Base-by-base conservation (phyloP, 2,888 invertebrate species). In the Cataglyphis rosenhaueri region DNA sequence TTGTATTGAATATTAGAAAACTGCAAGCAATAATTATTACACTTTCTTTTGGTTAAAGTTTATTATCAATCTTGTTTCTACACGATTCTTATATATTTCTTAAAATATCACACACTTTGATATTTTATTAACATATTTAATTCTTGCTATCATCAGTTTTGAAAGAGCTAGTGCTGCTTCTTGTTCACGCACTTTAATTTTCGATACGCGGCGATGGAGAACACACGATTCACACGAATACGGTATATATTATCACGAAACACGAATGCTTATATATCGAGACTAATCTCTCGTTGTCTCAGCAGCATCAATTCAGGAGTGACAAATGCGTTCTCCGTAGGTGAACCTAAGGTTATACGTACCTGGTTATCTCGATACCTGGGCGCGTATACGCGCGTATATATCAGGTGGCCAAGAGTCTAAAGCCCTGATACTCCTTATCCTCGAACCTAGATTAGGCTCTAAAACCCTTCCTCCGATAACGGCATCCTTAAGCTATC, bases 381-480 rank as follows among this genome's bases (percentile, higher is more conserved):
- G 82, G 59, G 61, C 38, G 52, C 64, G 59, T 84, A 75, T 64
- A 78, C 44, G 52, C 38, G 59, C 61, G 15, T 81, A 83, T 79
- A 85, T 84, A 88, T 84, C 86, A 81, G 82, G 85, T 81, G 82
- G 71, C 82, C 86, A 85, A 79, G 82, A 86, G 83, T 84, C 86
- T 85, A 86, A 86, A 86, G 84, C 86, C 76, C 86, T 75, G 73
- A 90, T 87, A 84, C 81, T 73, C 83, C 86, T 89, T 89, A 88
- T 91, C 89, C 89, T 88, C 82, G 78, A 84, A 84, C 87, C 87
- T 84, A 90, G 92, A 93, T 93, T 92, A 92, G 90, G 85, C 88
- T 87, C 90, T 87, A 91, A 92, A 91, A 92, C 88, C 92, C 90
- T 88, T 90, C 85, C 89, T 70, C 81, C 91, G 92, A 93, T 93